phyloP scores from a whole-genome alignment of 2,888 invertebrate genomes.

The Dichetophora obliterata region DNA sequence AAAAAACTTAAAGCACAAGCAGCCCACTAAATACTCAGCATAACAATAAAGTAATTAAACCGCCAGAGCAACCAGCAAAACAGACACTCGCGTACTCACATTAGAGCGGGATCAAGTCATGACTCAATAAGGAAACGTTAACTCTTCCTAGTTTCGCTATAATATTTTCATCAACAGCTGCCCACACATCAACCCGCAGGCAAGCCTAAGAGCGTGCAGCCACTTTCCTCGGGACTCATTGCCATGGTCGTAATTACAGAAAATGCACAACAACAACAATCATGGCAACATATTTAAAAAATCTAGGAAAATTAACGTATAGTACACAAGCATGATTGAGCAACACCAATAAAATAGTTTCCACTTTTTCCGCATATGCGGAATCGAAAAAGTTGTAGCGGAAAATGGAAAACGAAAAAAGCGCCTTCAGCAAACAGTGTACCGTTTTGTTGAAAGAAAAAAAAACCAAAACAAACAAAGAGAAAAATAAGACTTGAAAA shows the following conservation, averaged over 20 bases:
- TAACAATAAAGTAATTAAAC: background rate
- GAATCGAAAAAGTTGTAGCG: constrained; percentile 9
- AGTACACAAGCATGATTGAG: constrained; percentile 5
- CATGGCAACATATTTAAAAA: background rate
- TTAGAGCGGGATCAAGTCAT: background rate
- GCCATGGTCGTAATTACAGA: constrained; percentile 39
- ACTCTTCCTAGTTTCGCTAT: constrained; percentile 10
- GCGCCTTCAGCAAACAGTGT: constrained; percentile 18
- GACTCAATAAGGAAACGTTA: constrained; percentile 27
- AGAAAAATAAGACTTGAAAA: background rate
- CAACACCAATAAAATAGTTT: background rate
- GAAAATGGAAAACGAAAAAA: constrained; percentile 15
- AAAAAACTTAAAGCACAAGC: background rate
- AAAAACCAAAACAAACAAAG: background rate
- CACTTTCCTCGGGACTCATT: constrained; percentile 32
- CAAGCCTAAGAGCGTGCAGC: background rate
- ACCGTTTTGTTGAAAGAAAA: constrained; percentile 28
- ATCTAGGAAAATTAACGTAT: background rate
- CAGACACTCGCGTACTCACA: background rate
- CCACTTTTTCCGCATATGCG: background rate
- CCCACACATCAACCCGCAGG: constrained; percentile 2
- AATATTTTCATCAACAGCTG: constrained; percentile 2
- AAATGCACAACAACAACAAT: constrained; percentile 22
- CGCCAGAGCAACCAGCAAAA: background rate
- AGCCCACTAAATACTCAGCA: background rate